A percentile compares a stretch with the other conserved stretches of the same genome.
Evolutionary conservation across 2,888 invertebrate species (phyloP).

Genomic region (Coenonympha glycerion): DNA sequence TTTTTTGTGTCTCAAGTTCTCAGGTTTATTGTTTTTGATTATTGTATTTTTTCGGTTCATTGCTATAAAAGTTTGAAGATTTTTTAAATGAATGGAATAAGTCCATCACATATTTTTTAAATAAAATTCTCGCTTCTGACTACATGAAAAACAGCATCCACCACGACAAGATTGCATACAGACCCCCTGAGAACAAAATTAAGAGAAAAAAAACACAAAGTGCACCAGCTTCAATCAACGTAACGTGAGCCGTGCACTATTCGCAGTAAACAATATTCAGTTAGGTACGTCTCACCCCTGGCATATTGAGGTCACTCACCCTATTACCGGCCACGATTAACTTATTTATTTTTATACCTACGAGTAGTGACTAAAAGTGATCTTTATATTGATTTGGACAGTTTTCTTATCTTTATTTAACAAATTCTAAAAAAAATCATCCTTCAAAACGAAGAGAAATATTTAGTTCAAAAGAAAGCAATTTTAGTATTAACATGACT

Average conservation of each 20-base stretch:
- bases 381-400: too few species aligned
- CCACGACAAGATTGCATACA: not conserved
- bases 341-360: not conserved
- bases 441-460: too few species aligned
- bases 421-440: too few species aligned
- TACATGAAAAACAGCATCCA: not conserved
- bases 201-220: not conserved
- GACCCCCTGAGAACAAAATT: not conserved
- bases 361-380: too few species aligned
- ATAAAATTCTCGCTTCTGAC: not conserved
- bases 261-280: conserved; percentile 34
- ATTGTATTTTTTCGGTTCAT: too few species aligned
- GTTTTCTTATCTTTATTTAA: too few species aligned
- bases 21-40: not conserved
- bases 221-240: conserved; percentile 29
- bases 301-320: conserved; percentile 38
- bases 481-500: too few species aligned
- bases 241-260: conserved; percentile 30
- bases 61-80: too few species aligned
- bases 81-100: too few species aligned
- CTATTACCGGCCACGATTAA: conserved; percentile 4
- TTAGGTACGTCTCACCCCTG: conserved; percentile 32
- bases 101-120: not conserved
- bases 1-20: too few species aligned
- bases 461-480: too few species aligned